A percentile compares a stretch with the other conserved stretches of the same genome.
Evolutionary conservation across 2,797 vertebrate species (phyloP).

Genomic region (Caiman crocodilus): DNA sequence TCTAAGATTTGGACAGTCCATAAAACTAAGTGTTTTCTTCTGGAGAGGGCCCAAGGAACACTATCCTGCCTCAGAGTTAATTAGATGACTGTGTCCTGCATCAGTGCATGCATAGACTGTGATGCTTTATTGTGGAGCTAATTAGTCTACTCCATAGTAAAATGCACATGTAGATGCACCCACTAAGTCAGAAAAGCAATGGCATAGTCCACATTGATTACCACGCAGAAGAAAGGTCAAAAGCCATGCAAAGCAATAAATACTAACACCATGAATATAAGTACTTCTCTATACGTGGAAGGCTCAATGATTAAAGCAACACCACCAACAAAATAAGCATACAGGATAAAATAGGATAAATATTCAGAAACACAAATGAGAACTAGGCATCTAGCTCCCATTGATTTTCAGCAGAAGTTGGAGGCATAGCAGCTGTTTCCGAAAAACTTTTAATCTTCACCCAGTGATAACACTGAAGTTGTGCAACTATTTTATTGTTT

Average conservation of each 20-base stretch:
- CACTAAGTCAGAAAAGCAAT: neutral
- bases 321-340: neutral
- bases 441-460: neutral
- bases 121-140: no score
- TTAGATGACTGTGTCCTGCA: no score
- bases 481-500: neutral
- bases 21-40: neutral
- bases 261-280: neutral
- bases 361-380: neutral
- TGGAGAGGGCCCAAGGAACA: neutral
- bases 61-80: neutral
- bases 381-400: neutral
- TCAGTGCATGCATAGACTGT: no score
- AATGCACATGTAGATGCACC: no score
- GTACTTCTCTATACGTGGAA: neutral
- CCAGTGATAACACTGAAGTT: neutral
- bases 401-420: neutral
- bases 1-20: neutral
- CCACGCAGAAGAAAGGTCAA: neutral
- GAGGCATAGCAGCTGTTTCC: neutral
- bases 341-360: neutral
- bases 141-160: no score
- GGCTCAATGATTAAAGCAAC: neutral
- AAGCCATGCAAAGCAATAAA: neutral
- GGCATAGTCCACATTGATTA: neutral